These are phyloP conservation scores for Cheilosia soror DNA, from an alignment of 2,888 invertebrate genomes.

Conservation along the genomic window DNA sequence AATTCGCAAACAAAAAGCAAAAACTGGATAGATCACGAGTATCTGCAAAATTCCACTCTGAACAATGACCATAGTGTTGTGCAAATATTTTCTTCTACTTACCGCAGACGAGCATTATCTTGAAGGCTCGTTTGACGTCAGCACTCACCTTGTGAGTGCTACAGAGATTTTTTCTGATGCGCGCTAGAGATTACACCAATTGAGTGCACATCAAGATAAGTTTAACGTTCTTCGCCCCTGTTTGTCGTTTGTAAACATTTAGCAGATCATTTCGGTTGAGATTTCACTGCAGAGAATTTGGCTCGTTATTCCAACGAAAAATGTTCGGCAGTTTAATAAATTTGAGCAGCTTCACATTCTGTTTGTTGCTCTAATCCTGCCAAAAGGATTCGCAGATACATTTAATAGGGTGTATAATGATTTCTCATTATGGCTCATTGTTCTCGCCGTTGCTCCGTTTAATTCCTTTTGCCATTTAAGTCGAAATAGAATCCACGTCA, in stretches of 20 bases:
- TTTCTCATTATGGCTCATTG: too few species aligned
- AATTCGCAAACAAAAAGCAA: background rate
- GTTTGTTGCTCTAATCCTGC: too few species aligned
- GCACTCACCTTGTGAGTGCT: conserved; percentile 50
- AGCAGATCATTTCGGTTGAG: background rate
- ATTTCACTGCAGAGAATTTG: background rate
- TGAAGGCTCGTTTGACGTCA: conserved; percentile 43
- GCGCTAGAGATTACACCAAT: conserved; percentile 29
- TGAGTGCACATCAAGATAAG: conserved; percentile 2
- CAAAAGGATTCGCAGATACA: too few species aligned
- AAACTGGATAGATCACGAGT: background rate
- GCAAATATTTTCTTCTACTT: conserved; percentile 42
- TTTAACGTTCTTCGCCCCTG: background rate
- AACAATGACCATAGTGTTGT: conserved; percentile 54
- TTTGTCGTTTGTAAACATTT: conserved; percentile 14
- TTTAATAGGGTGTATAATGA: too few species aligned
- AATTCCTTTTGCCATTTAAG: too few species aligned
- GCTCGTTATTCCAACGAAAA: background rate
- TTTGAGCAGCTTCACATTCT: too few species aligned
- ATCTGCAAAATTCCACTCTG: conserved; percentile 49
- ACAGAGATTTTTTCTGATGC: conserved; percentile 15
- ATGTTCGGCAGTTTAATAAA: too few species aligned
- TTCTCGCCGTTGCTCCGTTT: too few species aligned
- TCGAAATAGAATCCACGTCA: too few species aligned
- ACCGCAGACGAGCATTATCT: conserved; percentile 36